Conservation (phyloP, 2,797 vertebrate species). For the Mastacembelus armatus region DNA sequence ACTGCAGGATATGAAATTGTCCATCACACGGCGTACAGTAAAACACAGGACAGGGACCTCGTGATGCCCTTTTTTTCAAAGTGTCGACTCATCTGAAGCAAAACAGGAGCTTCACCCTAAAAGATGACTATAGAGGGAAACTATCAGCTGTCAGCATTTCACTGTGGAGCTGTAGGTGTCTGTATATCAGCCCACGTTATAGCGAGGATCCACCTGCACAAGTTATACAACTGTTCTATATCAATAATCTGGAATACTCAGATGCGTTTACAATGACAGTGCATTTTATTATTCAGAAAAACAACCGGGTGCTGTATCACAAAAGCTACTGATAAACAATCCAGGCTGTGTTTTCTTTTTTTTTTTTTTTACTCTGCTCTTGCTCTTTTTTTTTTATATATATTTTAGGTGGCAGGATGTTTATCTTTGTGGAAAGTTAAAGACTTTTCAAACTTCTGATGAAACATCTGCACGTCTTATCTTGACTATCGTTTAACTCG, state of each 20-base stretch:
- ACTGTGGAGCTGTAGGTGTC: conserved; percentile 32
- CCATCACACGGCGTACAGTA: conserved; percentile 60
- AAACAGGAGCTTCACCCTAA: conserved; percentile 50
- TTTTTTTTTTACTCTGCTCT: conserved; percentile 6
- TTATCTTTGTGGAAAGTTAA: not conserved
- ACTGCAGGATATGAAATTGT: conserved; percentile 66
- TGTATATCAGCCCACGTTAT: conserved; percentile 34
- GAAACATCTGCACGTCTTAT: conserved; percentile 14
- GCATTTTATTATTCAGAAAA: not conserved
- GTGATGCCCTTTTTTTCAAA: conserved; percentile 50
- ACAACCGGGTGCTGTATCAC: no score
- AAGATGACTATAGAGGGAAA: conserved; percentile 49
- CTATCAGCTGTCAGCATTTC: conserved; percentile 64
- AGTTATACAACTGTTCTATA: conserved; percentile 17
- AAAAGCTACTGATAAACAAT: conserved; percentile 14
- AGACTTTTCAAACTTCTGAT: conserved; percentile 2
- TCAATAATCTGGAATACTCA: conserved; percentile 19
- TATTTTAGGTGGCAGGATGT: conserved; percentile 11
- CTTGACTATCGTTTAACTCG: not conserved
- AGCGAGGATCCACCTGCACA: conserved; percentile 22
- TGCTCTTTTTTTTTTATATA: no score
- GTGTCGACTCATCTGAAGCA: conserved; percentile 64
- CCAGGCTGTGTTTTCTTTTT: not conserved
- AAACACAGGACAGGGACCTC: conserved; percentile 47
- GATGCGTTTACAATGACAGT: not conserved